Conservation (phyloP, 2,888 invertebrate genomes). For the Hypena proboscidalis region DNA sequence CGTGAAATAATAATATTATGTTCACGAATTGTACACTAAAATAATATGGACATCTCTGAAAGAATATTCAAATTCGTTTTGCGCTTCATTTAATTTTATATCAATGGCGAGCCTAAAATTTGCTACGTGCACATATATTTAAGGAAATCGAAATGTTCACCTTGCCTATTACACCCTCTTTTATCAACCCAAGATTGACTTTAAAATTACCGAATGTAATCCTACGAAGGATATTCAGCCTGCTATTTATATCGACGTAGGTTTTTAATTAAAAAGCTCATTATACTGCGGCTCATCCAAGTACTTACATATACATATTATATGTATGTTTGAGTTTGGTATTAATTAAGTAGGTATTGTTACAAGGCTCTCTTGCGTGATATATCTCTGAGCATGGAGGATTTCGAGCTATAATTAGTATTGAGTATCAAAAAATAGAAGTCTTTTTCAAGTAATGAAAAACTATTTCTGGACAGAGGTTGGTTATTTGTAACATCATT, state of each 20-base stretch:
- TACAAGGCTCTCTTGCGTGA: constrained; percentile 19
- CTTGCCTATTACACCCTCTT: constrained; percentile 40
- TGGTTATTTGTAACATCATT: not conserved
- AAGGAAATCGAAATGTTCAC: constrained; percentile 60
- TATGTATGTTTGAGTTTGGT: constrained; percentile 33
- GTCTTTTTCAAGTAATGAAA: no score
- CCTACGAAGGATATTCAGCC: constrained; percentile 20
- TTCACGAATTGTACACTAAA: no score
- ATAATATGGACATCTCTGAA: no score
- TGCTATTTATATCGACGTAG: constrained; percentile 30
- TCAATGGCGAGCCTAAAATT: constrained; percentile 37
- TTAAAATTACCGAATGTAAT: constrained; percentile 42
- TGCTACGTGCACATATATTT: constrained; percentile 47
- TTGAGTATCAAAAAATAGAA: not conserved
- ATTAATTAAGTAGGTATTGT: constrained; percentile 35
- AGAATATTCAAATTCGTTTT: no score
- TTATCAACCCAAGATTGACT: constrained; percentile 30
- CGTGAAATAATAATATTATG: no score
- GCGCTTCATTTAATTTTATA: constrained; percentile 38
- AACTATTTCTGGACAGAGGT: no score
- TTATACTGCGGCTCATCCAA: constrained; percentile 33
- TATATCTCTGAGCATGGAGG: not conserved
- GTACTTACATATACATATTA: no score
- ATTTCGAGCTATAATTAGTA: not conserved
- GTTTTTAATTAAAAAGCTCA: constrained; percentile 42